Base-by-base conservation (phyloP, 2,888 invertebrate species). In the Volucella inanis region DNA sequence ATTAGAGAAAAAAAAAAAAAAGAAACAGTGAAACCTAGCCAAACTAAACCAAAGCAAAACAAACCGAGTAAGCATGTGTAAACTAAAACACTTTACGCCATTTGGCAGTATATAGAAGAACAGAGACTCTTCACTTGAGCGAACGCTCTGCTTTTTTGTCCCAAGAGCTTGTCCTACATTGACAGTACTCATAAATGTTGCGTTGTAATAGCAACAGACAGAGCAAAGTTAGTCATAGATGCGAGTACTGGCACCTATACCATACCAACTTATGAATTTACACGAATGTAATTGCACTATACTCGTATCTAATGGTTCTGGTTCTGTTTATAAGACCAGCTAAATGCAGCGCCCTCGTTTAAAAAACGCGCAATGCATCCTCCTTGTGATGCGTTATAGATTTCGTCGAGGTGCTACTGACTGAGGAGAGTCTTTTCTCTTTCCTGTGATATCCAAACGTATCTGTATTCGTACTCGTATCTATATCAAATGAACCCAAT, bases 301-400 rank as follows among this genome's bases (percentile, higher is more conserved):
- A 31, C 31, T 31, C 31, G 31, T 81, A 81, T 77, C 85, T 81
- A 77, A 85, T 85, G 85, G 81, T 72, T 72, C 68, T 81, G 64
- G 62, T 67, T 75, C 31, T 76, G 80, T 80, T 31, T 76, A 70
- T 67, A 80, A 80, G 76, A 57, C 84, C 52, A 77, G 76, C 85
- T 85, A 81, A 85, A 85, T 81, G 81, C 62, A 71, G 80, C 81
- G 81, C 76, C 76, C 85, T 81, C 85, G 68, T 85, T 85, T 85
- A 54, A 55, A 47, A 31, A 31, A 31, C 31, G 31, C 31, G 31
- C 31, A 31, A 31, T 52, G 47, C 74, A 78, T 74, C 83, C 83
- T 75, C 52, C 45, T 57, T 31, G 72, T 47, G 57, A 15, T 15
- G n/a, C 45, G 31, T 6, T 31, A 43, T 38, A 39, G 47, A 49